phyloP scores from a whole-genome alignment of 1,140 invertebrate genomes.

The Phocides pigmalion region DNA sequence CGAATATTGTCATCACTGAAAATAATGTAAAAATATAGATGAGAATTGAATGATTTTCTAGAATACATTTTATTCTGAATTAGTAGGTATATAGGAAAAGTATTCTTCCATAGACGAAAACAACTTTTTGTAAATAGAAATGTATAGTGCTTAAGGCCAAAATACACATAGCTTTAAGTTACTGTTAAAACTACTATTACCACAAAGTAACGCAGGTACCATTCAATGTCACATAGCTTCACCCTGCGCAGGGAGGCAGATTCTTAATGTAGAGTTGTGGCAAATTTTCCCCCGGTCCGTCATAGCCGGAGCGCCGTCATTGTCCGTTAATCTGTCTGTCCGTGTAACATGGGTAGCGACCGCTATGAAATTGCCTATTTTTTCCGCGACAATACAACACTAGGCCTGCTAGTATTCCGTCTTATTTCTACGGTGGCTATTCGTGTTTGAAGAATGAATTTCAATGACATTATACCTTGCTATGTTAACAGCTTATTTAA shows the following conservation, averaged over 20 bases:
- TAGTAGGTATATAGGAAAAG: too few species aligned
- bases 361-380: constrained; percentile 52
- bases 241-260: not conserved
- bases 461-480: not conserved
- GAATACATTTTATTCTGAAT: too few species aligned
- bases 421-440: constrained; percentile 20
- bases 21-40: too few species aligned
- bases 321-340: constrained; percentile 51
- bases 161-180: too few species aligned
- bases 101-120: too few species aligned
- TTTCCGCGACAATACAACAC: constrained; percentile 42
- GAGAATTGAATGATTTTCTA: too few species aligned
- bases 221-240: not conserved
- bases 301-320: constrained; percentile 37
- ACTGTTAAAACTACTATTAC: too few species aligned
- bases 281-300: constrained; percentile 28
- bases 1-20: too few species aligned
- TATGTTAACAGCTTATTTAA: too few species aligned
- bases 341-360: constrained; percentile 49
- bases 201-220: too few species aligned
- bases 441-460: not conserved
- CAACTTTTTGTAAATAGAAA: too few species aligned
- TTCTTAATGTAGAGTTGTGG: not conserved
- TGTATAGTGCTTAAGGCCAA: too few species aligned
- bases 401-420: constrained; percentile 29